Evolutionary conservation across 1,140 invertebrate genomes (phyloP).

Genomic region (Drosophila ercepeae): DNA sequence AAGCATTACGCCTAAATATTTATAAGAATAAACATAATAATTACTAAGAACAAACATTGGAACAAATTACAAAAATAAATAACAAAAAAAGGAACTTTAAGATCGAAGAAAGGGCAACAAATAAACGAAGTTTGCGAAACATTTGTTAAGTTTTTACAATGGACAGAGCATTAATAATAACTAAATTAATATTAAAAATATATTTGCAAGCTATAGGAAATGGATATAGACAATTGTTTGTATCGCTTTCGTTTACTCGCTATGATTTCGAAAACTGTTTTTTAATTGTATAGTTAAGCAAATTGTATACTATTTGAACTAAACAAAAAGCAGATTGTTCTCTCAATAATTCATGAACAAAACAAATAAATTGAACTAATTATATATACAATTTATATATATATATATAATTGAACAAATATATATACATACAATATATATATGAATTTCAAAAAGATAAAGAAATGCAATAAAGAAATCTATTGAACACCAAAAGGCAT

Average conservation of each 20-base stretch:
- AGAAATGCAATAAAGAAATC: conserved; percentile 76
- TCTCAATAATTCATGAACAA: conserved; percentile 78
- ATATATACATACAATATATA: conserved; percentile 46
- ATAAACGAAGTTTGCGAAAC: conserved; percentile 69
- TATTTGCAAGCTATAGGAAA: conserved; percentile 45
- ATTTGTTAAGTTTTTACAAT: conserved; percentile 82
- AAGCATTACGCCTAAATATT: conserved; percentile 26
- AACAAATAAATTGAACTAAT: conserved; percentile 71
- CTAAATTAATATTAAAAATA: conserved; percentile 61
- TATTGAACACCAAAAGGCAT: conserved; percentile 76
- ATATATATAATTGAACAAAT: conserved; percentile 59
- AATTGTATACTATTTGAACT: conserved; percentile 79
- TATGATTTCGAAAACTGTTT: conserved; percentile 62
- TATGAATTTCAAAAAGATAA: conserved; percentile 51
- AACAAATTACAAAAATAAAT: conserved; percentile 36
- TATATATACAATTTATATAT: conserved; percentile 51
- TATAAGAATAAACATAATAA: conserved; percentile 38
- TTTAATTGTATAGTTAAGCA: conserved; percentile 79
- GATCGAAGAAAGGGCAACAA: conserved; percentile 50
- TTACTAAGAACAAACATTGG: conserved; percentile 31
- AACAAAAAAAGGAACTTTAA: conserved; percentile 33
- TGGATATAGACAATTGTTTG: conserved; percentile 51
- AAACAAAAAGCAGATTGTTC: conserved; percentile 69
- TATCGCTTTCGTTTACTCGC: conserved; percentile 49
- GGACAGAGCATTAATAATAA: conserved; percentile 66